These are phyloP conservation scores for Galerucella pusilla DNA, from an alignment of 2,888 invertebrate species.

Conservation along the genomic window DNA sequence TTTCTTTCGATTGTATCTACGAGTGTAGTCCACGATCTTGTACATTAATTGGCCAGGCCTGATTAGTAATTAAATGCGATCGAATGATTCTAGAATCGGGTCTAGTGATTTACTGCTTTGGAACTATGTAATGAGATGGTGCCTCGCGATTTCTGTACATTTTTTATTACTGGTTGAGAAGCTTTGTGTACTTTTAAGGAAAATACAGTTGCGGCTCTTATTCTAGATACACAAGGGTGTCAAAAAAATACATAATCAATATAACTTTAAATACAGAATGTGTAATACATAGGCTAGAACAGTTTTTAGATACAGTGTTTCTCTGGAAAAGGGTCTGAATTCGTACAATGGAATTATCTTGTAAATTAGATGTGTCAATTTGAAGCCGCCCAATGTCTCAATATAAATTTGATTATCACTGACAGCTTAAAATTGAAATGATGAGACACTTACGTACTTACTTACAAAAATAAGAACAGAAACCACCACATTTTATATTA, in stretches of 20 bases:
- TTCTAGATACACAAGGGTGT: background rate
- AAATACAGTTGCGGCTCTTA: slow-evolving; percentile 5
- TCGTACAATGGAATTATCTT: too few relatives aligned
- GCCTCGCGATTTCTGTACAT: slow-evolving; percentile 42
- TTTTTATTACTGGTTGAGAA: slow-evolving; percentile 41
- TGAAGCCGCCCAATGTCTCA: too few relatives aligned
- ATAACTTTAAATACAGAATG: background rate
- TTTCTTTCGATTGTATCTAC: slow-evolving; percentile 43
- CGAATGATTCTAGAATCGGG: slow-evolving; percentile 44
- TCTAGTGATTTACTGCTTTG: slow-evolving; percentile 50
- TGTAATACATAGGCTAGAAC: background rate
- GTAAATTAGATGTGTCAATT: too few relatives aligned
- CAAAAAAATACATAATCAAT: background rate
- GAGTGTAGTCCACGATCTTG: slow-evolving; percentile 55
- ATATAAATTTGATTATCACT: too few relatives aligned
- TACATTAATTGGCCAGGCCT: slow-evolving; percentile 60
- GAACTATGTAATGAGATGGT: slow-evolving; percentile 52
- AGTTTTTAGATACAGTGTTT: too few relatives aligned
- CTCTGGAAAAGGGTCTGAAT: too few relatives aligned
- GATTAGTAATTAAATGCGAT: slow-evolving; percentile 61
- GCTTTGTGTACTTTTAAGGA: slow-evolving; percentile 45
- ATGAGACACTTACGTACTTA: too few relatives aligned
- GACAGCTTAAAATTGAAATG: too few relatives aligned
- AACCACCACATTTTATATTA: too few relatives aligned
- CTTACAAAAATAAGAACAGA: too few relatives aligned